A percentile compares a stretch with the other conserved stretches of the same genome.
Evolutionary conservation across 2,113 vertebrate genomes (phyloP).

Genomic region (Pseudorhombus dupliciocellatus): DNA sequence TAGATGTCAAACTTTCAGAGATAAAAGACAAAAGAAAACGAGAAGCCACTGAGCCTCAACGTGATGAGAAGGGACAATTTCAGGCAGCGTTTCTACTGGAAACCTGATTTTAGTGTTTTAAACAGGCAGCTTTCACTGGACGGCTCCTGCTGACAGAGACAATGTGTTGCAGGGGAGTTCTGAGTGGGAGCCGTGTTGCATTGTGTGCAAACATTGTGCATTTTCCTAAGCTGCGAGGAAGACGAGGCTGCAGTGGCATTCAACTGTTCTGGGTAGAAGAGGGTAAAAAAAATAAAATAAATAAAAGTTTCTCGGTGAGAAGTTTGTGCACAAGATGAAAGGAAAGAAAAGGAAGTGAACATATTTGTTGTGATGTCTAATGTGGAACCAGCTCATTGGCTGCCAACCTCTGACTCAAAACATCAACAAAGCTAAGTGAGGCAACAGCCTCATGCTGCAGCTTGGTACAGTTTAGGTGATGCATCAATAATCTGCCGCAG

Average conservation of each 20-base stretch:
- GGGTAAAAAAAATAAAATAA: too few species aligned
- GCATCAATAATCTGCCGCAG: too few species aligned
- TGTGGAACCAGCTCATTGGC: background rate
- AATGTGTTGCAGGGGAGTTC: background rate
- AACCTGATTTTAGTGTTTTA: background rate
- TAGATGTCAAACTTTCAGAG: background rate
- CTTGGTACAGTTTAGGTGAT: too few species aligned
- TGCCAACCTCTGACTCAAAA: background rate
- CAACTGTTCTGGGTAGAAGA: background rate
- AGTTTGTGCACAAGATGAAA: background rate
- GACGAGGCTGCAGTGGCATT: background rate
- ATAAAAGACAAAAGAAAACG: background rate
- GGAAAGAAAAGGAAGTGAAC: background rate
- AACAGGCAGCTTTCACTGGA: background rate
- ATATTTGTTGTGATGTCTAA: too few species aligned
- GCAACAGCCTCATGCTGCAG: too few species aligned
- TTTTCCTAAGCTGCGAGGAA: background rate
- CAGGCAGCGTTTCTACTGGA: background rate
- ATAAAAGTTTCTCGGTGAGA: background rate
- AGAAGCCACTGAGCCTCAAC: too few species aligned
- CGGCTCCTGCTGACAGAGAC: background rate
- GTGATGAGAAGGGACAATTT: background rate
- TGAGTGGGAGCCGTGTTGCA: background rate
- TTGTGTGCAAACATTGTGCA: background rate
- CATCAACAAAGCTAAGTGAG: too few species aligned